Percentiles rank a stretch among this genome's conserved stretches.
phyloP scores from a whole-genome alignment of 2,113 vertebrate species.

The Paradoxurus hermaphroditus region DNA sequence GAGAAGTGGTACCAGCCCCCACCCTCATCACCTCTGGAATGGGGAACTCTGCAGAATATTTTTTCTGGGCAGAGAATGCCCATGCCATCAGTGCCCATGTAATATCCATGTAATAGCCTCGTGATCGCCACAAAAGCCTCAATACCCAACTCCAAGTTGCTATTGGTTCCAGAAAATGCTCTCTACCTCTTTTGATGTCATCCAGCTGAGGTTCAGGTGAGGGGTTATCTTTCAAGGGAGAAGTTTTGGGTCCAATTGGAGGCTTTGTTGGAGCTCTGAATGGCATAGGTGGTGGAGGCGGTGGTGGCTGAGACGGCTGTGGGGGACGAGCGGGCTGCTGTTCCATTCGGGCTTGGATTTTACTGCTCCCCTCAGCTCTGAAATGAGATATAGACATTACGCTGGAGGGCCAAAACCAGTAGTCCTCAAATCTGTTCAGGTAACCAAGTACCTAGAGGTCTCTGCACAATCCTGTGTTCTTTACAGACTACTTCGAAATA shows the following conservation, averaged over 20 bases:
- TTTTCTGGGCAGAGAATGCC: not conserved
- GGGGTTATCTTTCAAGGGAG: constrained; percentile 95
- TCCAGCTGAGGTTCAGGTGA: constrained; percentile 98
- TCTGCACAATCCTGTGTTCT: not conserved
- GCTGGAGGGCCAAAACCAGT: not conserved
- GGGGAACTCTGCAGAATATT: not conserved
- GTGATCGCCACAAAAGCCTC: not conserved
- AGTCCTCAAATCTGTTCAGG: not conserved
- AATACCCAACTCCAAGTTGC: accelerated
- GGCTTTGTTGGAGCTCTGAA: constrained; percentile 94
- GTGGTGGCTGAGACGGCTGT: constrained; percentile 86
- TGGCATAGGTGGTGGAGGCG: constrained; percentile 88
- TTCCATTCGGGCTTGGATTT: constrained; percentile 97
- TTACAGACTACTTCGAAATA: not conserved
- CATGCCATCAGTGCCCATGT: no score
- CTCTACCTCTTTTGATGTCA: constrained; percentile 97
- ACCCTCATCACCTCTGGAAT: not conserved
- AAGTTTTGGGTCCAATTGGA: constrained; percentile 91
- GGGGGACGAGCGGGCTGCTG: constrained; percentile 91
- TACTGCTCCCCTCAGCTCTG: constrained; percentile 99
- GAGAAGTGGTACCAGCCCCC: not conserved
- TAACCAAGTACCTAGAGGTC: not conserved
- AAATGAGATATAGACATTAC: constrained; percentile 63
- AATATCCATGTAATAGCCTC: not conserved
- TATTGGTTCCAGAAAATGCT: not conserved